A percentile compares a stretch with the other conserved stretches of the same genome.
phyloP scores from a whole-genome alignment of 2,797 vertebrate genomes.

The Liasis olivaceus region DNA sequence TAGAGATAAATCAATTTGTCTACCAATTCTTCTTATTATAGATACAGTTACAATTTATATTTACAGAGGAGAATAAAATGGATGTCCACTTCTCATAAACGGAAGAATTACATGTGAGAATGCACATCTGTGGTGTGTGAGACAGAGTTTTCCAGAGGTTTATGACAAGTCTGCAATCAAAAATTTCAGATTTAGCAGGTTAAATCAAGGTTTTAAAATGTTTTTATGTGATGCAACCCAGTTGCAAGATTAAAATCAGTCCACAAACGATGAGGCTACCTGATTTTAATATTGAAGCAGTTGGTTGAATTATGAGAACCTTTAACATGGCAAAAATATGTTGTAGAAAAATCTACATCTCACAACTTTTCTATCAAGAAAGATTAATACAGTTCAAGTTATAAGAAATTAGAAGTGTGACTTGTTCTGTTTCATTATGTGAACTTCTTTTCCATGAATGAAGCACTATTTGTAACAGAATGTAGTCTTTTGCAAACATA shows the following conservation, averaged over 20 bases:
- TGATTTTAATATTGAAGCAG: rapidly evolving
- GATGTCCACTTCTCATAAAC: neutral
- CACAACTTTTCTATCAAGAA: neutral
- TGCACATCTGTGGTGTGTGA: neutral
- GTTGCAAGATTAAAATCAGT: neutral
- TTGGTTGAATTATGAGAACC: neutral
- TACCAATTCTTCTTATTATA: neutral
- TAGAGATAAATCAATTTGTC: neutral
- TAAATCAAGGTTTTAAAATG: neutral
- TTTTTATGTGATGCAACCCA: neutral
- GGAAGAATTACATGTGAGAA: neutral
- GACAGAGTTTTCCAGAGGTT: neutral
- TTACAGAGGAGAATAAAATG: neutral
- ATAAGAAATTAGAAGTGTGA: neutral
- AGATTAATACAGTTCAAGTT: neutral
- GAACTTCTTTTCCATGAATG: neutral
- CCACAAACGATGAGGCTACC: rapidly evolving
- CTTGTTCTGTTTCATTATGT: neutral
- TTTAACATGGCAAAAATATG: neutral
- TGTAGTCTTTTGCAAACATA: neutral
- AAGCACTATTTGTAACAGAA: neutral
- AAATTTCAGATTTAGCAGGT: neutral
- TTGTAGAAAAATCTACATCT: neutral
- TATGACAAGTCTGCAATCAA: neutral
- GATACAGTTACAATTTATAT: neutral